Evolutionary conservation across 2,113 vertebrate species (phyloP).

Genomic region (Solenodon paradoxus): DNA sequence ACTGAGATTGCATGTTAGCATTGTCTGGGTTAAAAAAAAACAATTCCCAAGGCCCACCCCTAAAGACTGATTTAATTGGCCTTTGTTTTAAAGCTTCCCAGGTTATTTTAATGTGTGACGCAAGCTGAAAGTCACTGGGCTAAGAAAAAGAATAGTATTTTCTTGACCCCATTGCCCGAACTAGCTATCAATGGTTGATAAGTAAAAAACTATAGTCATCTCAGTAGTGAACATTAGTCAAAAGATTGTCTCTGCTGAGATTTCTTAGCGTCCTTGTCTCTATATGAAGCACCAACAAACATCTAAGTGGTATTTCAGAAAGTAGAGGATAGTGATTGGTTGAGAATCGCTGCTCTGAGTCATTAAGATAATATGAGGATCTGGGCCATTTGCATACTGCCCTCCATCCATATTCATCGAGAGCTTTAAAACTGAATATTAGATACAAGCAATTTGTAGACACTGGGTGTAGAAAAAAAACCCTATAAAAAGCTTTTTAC

Average conservation of each 20-base stretch:
- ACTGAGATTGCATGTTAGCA: neutral
- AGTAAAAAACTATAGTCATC: neutral
- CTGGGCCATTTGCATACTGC: neutral
- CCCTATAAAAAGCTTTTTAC: slow-evolving; percentile 56
- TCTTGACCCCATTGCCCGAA: neutral
- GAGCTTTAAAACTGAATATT: slow-evolving; percentile 14
- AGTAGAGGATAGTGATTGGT: neutral
- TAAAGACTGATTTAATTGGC: neutral
- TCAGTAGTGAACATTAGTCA: neutral
- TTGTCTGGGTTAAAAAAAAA: neutral
- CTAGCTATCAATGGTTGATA: neutral
- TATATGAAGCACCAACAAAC: neutral
- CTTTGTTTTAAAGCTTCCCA: neutral
- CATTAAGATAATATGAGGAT: slow-evolving; percentile 14
- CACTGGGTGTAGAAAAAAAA: neutral
- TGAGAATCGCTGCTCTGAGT: slow-evolving; percentile 14
- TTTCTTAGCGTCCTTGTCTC: neutral
- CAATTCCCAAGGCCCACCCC: neutral
- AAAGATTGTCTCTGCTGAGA: neutral
- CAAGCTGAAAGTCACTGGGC: neutral
- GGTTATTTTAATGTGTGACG: neutral
- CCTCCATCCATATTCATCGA: neutral
- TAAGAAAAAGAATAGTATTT: neutral
- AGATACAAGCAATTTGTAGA: slow-evolving; percentile 49
- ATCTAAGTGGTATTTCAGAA: slow-evolving; percentile 40